Evolutionary conservation across 1,140 invertebrate genomes (phyloP), one percentile per base, ranked within the genome.

Genomic region (Macrobrachium rosenbergii): DNA sequence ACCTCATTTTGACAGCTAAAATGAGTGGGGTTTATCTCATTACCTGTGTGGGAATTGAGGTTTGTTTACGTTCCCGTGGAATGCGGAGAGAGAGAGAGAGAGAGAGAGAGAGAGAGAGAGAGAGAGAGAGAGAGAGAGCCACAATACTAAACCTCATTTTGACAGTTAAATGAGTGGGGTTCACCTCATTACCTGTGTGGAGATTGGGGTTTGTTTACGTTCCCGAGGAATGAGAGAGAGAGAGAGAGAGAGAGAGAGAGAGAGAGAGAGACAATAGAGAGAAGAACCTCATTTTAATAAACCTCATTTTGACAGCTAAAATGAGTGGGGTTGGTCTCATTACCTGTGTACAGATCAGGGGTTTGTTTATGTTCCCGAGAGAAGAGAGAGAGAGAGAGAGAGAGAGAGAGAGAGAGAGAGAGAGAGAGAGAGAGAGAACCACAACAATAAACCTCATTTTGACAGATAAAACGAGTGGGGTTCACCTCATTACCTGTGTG

Each of bases 181-280:
- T 37, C 3, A 37, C 28, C 28, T 37, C 28, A 3, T 37, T 37
- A 37, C 28, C 28, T 37, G 28, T 37, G 28, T 37, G 28, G 28
- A 3, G 28, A 2, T 37, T 37, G 43, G 69, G 69, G 28, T 23
- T 16, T 73, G 69, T 73, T n/a, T 73, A 73, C 43, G n/a, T 21
- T 73, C 28, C 28, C 28, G 16, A 64, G 63, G 21, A 75, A 21
- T 14, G 72, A 75, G 72, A 75, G 72, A 75, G 73, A 75, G 73
- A 75, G 73, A 75, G 73, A 75, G 73, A 75, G 73, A 75, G 73
- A 75, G 73, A 75, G 73, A 75, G 73, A 75, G 73, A 37, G 28
- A 37, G 28, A 37, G 28, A 37, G 28, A 75, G 73, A 10, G 72
- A 28, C 6, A 16, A 37, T 5, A 75, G 73, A 75, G 73, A 75